Percentiles rank a stretch among this genome's conserved stretches.
These are phyloP conservation scores for Cephus cinctus DNA, from an alignment of 1,140 invertebrate species.

Conservation along the genomic window DNA sequence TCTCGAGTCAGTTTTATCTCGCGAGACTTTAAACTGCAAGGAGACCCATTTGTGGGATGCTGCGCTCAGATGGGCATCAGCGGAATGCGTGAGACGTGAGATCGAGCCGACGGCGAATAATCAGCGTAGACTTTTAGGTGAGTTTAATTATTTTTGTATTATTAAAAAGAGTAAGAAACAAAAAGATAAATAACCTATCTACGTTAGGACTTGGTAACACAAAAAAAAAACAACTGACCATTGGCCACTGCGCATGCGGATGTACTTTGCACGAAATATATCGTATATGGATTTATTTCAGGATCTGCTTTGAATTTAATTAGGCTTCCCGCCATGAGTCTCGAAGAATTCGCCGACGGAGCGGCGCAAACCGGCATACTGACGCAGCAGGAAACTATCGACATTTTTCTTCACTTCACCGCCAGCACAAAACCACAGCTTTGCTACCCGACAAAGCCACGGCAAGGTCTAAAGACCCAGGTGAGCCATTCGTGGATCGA, in stretches of 20 bases:
- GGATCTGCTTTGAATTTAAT: slow-evolving; percentile 82
- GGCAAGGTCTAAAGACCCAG: slow-evolving; percentile 86
- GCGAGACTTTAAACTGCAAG: slow-evolving; percentile 89
- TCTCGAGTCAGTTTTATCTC: slow-evolving; percentile 79
- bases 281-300: too few species aligned
- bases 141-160: slow-evolving; percentile 12
- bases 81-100: slow-evolving; percentile 79
- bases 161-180: too few species aligned
- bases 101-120: slow-evolving; percentile 72
- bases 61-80: slow-evolving; percentile 84
- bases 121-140: slow-evolving; percentile 47
- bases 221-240: too few species aligned
- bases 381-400: slow-evolving; percentile 86
- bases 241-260: too few species aligned
- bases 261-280: too few species aligned
- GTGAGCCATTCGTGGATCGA: slow-evolving; percentile 52
- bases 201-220: too few species aligned
- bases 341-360: slow-evolving; percentile 89
- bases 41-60: slow-evolving; percentile 88
- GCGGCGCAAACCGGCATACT: slow-evolving; percentile 86
- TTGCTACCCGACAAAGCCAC: slow-evolving; percentile 75
- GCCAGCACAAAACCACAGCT: slow-evolving; percentile 80
- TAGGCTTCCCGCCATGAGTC: slow-evolving; percentile 84
- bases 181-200: too few species aligned
- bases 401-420: slow-evolving; percentile 88